Percentiles rank a stretch among this genome's conserved stretches.
These are phyloP conservation scores for Chrysolophus pictus DNA, from an alignment of 2,797 vertebrate genomes.

Conservation along the genomic window DNA sequence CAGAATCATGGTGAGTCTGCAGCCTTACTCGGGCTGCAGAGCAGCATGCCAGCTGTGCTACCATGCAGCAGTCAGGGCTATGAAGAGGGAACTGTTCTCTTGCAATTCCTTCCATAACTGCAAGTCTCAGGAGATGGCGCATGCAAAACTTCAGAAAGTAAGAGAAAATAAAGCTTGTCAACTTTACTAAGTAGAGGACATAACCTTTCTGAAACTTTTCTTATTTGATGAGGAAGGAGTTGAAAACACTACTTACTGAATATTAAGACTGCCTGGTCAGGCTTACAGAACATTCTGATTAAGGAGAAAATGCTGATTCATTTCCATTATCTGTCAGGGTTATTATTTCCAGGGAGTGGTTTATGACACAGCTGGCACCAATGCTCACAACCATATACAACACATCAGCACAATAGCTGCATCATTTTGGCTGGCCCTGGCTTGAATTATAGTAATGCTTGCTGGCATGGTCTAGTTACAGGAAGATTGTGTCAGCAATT, in stretches of 20 bases:
- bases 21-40: slow-evolving; percentile 6
- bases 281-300: neutral
- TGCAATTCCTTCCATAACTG: slow-evolving; percentile 42
- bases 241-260: neutral
- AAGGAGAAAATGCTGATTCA: slow-evolving; percentile 25
- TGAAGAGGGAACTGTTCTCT: slow-evolving; percentile 21
- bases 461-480: slow-evolving; percentile 31
- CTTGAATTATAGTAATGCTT: slow-evolving; percentile 51
- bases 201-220: neutral
- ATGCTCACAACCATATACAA: slow-evolving; percentile 13
- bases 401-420: slow-evolving; percentile 14
- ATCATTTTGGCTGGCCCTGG: slow-evolving; percentile 49
- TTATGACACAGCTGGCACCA: slow-evolving; percentile 51
- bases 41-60: neutral
- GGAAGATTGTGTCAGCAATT: slow-evolving; percentile 55
- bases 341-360: slow-evolving; percentile 38
- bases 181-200: slow-evolving; percentile 52
- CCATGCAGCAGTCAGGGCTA: slow-evolving; percentile 22
- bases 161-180: slow-evolving; percentile 58
- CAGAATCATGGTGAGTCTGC: neutral
- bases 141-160: slow-evolving; percentile 42
- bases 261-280: neutral
- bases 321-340: slow-evolving; percentile 28
- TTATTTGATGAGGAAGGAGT: neutral
- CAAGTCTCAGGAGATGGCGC: neutral